Conservation (phyloP, 2,797 vertebrate genomes). For the Telmatherina bonti region DNA sequence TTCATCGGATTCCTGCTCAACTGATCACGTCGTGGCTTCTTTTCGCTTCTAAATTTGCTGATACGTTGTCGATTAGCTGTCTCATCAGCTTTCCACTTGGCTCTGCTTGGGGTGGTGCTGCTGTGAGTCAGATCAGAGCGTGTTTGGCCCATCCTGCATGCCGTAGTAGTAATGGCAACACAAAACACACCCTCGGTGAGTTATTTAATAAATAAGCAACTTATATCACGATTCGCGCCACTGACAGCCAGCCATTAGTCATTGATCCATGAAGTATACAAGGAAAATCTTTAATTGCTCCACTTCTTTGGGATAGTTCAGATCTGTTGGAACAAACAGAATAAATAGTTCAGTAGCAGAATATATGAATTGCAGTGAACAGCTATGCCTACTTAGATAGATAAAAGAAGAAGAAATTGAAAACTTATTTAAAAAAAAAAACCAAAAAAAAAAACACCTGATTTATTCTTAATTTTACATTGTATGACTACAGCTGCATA, state of each 20-base stretch:
- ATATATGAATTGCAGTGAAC: background rate
- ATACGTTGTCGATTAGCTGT: slow-evolving; percentile 41
- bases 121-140: slow-evolving; percentile 59
- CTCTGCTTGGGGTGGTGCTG: slow-evolving; percentile 45
- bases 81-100: slow-evolving; percentile 61
- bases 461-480: background rate
- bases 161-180: slow-evolving; percentile 73
- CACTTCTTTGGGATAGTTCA: slow-evolving; percentile 2
- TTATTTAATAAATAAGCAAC: slow-evolving; percentile 23
- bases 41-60: slow-evolving; percentile 31
- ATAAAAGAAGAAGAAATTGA: background rate
- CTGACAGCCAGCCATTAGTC: slow-evolving; percentile 46
- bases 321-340: slow-evolving; percentile 56
- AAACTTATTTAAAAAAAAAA: background rate
- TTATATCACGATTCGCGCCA: slow-evolving; percentile 17
- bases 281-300: slow-evolving; percentile 9
- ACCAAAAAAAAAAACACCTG: background rate
- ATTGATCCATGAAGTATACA: slow-evolving; percentile 28
- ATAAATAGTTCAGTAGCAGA: slow-evolving; percentile 29
- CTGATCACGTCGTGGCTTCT: slow-evolving; percentile 47
- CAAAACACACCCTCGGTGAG: slow-evolving; percentile 69
- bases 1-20: slow-evolving; percentile 73
- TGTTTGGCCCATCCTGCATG: slow-evolving; percentile 82
- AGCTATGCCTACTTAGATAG: background rate
- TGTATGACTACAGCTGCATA: background rate